These are phyloP conservation scores for Marcusenius ussheri DNA, from an alignment of 2,113 vertebrate species.

Conservation along the genomic window DNA sequence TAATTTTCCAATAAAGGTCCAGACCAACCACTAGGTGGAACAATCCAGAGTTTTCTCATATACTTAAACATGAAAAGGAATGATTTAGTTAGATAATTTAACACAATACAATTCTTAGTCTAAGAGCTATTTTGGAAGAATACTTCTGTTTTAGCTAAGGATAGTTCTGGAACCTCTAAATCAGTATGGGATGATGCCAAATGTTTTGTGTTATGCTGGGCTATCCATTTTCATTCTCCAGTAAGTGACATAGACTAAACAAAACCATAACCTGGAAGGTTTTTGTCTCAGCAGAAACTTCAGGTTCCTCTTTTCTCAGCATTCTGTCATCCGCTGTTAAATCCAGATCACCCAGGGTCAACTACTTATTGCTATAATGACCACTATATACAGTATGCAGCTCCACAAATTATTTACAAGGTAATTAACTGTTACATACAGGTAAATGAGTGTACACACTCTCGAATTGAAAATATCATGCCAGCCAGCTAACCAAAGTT, in stretches of 20 bases:
- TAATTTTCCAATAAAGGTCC: not conserved
- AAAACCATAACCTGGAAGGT: slow-evolving; percentile 4
- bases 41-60: not conserved
- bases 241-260: slow-evolving; percentile 24
- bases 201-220: not conserved
- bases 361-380: slow-evolving; percentile 11
- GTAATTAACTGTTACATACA: not conserved
- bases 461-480: not conserved
- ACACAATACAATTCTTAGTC: not conserved
- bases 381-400: not conserved
- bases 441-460: not conserved
- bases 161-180: not conserved
- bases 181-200: not conserved
- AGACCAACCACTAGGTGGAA: not conserved
- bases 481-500: not conserved
- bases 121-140: not conserved
- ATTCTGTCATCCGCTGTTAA: not conserved
- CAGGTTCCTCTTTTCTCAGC: not conserved
- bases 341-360: not conserved
- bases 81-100: not conserved
- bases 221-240: not conserved
- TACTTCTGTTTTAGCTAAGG: not conserved
- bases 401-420: not conserved
- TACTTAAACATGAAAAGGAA: not conserved
- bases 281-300: not conserved